phyloP scores from a whole-genome alignment of 1,140 invertebrate species.

The Belonocnema kinseyi region DNA sequence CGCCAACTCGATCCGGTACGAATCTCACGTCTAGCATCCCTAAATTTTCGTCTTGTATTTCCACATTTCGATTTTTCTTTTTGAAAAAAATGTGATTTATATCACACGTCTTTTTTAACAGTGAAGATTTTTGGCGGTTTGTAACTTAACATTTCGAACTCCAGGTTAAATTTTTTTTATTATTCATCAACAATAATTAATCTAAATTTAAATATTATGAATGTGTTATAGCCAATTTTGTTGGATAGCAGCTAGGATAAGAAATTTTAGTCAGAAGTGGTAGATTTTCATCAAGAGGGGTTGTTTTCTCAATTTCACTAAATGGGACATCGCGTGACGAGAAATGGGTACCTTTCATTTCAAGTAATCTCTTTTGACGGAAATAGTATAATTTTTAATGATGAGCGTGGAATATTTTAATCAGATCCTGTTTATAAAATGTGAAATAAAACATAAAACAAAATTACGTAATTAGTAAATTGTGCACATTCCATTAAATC shows the following conservation, averaged over 20 bases:
- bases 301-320: conserved; percentile 44
- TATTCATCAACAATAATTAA: no score
- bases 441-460: neutral
- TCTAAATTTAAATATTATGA: no score
- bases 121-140: no score
- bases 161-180: no score
- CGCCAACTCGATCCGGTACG: neutral
- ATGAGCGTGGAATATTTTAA: neutral
- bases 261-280: neutral
- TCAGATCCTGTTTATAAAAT: neutral
- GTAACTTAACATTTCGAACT: no score
- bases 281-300: neutral
- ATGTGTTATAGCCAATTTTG: neutral
- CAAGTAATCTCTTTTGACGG: conserved; percentile 4
- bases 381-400: conserved; percentile 47
- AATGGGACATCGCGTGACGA: conserved; percentile 48
- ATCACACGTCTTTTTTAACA: no score
- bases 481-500: no score
- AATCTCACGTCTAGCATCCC: conserved; percentile 17
- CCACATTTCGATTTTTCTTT: neutral
- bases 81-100: no score
- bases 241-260: no score
- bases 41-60: conserved; percentile 32
- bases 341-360: conserved; percentile 40
- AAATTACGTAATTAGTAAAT: neutral